A percentile compares a stretch with the other conserved stretches of the same genome.
Conservation (phyloP, 1,140 invertebrate species). For the Neodiprion fabricii region DNA sequence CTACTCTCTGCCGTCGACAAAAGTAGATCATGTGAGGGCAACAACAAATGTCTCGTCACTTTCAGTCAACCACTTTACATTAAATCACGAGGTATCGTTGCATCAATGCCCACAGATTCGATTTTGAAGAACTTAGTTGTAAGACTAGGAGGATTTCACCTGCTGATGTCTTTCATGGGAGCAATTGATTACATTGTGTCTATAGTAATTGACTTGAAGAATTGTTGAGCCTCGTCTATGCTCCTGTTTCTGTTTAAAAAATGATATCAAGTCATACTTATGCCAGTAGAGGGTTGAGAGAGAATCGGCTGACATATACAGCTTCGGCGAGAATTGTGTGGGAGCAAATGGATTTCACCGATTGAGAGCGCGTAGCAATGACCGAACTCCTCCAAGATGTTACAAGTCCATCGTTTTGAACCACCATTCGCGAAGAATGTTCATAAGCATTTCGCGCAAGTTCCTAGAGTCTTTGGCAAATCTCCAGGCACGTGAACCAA, state of each 20-base stretch:
- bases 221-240: slow-evolving; percentile 28
- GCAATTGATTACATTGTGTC: slow-evolving; percentile 30
- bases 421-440: slow-evolving; percentile 44
- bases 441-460: slow-evolving; percentile 32
- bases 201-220: slow-evolving; percentile 28
- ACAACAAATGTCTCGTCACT: slow-evolving; percentile 18
- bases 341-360: neutral
- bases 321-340: slow-evolving; percentile 10
- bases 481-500: slow-evolving; percentile 36
- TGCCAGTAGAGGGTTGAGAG: slow-evolving; percentile 19
- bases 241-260: slow-evolving; percentile 28
- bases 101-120: neutral
- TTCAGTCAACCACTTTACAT: slow-evolving; percentile 27
- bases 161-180: slow-evolving; percentile 32
- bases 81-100: slow-evolving; percentile 25
- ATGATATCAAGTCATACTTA: slow-evolving; percentile 33
- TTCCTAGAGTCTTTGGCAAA: slow-evolving; percentile 44
- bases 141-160: slow-evolving; percentile 32
- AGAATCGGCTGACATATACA: slow-evolving; percentile 31
- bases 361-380: slow-evolving; percentile 32
- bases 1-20: slow-evolving; percentile 13
- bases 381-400: slow-evolving; percentile 42
- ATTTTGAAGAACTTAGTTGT: slow-evolving; percentile 25
- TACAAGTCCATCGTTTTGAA: slow-evolving; percentile 40
- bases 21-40: neutral